phyloP scores from a whole-genome alignment of 2,797 vertebrate genomes.

The Xerus rutilus region DNA sequence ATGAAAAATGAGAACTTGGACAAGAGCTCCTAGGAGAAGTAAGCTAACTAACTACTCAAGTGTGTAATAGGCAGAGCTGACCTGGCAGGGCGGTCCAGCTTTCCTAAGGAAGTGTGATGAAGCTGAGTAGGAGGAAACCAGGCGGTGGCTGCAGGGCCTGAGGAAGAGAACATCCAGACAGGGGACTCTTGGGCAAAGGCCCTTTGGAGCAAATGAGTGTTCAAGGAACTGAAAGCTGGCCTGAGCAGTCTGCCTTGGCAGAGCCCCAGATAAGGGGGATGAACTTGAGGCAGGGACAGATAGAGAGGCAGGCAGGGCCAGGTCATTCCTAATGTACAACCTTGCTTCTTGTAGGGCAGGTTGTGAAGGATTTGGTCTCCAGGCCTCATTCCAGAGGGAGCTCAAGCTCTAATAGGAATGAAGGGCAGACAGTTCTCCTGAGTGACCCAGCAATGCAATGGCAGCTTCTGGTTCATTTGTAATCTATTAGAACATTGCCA shows the following conservation, averaged over 20 bases:
- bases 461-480: constrained; percentile 36
- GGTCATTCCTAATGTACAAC: not conserved
- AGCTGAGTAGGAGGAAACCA: constrained; percentile 67
- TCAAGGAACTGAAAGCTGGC: constrained; percentile 72
- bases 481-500: constrained; percentile 1
- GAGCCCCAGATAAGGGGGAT: constrained; percentile 25
- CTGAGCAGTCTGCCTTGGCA: constrained; percentile 24
- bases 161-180: constrained; percentile 54
- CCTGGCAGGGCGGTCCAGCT: not conserved
- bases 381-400: not conserved
- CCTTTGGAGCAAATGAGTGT: constrained; percentile 70
- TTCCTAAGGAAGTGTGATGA: constrained; percentile 70
- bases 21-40: constrained; percentile 33
- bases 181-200: constrained; percentile 60
- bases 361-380: not conserved
- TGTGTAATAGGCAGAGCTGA: constrained; percentile 36
- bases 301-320: not conserved
- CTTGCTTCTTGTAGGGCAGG: not conserved
- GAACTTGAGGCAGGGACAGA: not conserved
- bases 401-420: not conserved
- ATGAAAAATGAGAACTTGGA: constrained; percentile 54
- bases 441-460: not conserved
- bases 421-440: not conserved
- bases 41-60: not conserved
- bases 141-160: not conserved